Base-by-base conservation (phyloP, 2,113 vertebrate genomes). In the Apeltes quadracus region DNA sequence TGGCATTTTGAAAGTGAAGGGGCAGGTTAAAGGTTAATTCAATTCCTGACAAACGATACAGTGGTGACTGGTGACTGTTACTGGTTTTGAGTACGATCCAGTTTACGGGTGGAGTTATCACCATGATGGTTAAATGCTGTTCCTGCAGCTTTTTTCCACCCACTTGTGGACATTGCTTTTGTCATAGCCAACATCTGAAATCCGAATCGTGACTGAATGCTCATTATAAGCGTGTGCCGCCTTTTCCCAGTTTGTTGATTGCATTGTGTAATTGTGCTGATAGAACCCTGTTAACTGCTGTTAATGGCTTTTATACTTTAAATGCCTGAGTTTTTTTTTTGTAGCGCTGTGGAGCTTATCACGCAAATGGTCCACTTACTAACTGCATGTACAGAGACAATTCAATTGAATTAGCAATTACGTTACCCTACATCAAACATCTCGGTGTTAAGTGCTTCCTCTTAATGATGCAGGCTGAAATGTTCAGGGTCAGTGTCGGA, bases 371-470 rank as follows among this genome's bases (percentile, higher is more conserved):
- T 69, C 78, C 74, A 53, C 88, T 90, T 87, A 88, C 80, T 82
- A 87, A 88, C 88, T 79, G 56, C 79, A 75, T 83, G 81, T 83
- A 72, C 76, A 78, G 62, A 78, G 76, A 89, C 74, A 85, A 88
- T 90, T 85, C 82, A 89, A 90, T 83, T 89, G 82, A 84, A 90
- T 90, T 84, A 88, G 85, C 85, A 75, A 84, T 86, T 87, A 80
- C 80, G 87, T 91, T 86, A 86, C 59, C 82, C 81, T 73, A 76
- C 85, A 89, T 90, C 81, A 90, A 87, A 90, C 85, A 82, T 66
- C 66, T 84, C 64, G 22, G 56, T 87, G 84, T 86, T 83, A 87
- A 87, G 85, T 83, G 79, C 69, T 74, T 63, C 53, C 73, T 59
- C 69, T 85, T 89, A 88, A 88, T 83, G 82, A 84, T 55, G 55